Percentiles rank a stretch among this genome's conserved stretches.
Conservation (phyloP, 2,797 vertebrate species). For the Ataeniobius toweri region DNA sequence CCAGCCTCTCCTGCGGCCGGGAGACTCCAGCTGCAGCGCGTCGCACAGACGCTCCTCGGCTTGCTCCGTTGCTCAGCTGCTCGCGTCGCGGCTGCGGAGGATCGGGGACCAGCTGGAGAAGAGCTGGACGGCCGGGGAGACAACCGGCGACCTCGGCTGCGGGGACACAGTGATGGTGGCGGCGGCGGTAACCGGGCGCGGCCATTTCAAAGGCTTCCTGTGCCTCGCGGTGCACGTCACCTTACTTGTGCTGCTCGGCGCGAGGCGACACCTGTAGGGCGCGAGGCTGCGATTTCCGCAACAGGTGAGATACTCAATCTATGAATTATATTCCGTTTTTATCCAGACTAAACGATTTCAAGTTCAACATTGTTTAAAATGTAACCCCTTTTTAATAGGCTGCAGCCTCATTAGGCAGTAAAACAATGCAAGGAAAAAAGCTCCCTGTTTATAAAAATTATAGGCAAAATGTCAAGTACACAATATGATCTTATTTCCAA, state of each 20-base stretch:
- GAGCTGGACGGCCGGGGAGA: conserved; percentile 58
- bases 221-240: conserved; percentile 83
- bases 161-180: conserved; percentile 51
- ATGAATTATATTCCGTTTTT: background rate
- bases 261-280: conserved; percentile 88
- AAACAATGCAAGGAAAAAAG: background rate
- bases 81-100: conserved; percentile 87
- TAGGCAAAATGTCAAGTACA: background rate
- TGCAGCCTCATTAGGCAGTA: background rate
- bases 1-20: conserved; percentile 82
- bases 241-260: conserved; percentile 86
- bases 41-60: conserved; percentile 61
- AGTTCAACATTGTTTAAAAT: too few species aligned
- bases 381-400: background rate
- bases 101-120: conserved; percentile 92
- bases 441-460: background rate
- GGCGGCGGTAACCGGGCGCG: conserved; percentile 20
- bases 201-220: conserved; percentile 68
- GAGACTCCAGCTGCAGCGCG: conserved; percentile 76
- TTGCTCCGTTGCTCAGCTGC: conserved; percentile 79
- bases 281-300: conserved; percentile 62
- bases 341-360: too few species aligned
- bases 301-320: conserved; percentile 73
- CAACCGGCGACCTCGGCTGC: conserved; percentile 35
- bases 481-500: too few species aligned